Base-by-base conservation (phyloP, 1,140 invertebrate genomes). In the Chymomyza costata region DNA sequence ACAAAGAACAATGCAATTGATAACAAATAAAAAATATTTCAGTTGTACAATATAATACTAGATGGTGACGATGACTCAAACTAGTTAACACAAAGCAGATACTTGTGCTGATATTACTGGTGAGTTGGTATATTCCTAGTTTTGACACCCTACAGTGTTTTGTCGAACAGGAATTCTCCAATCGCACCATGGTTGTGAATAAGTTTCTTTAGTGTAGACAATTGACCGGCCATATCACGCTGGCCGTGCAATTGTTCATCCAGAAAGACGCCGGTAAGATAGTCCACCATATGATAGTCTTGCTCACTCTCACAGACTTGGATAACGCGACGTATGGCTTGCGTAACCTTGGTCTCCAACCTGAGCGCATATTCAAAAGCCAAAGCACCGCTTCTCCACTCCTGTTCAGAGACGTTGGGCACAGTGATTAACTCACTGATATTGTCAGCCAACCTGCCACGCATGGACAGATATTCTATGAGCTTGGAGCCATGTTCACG, bases 231-330 rank as follows among this genome's bases (percentile, higher is more conserved):
- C 34, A 96, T 84, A 65, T 95, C 90, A 32, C 93, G 89, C 67
- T 95, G 91, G 14, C 94, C 92, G 67, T 92, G 90, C 81, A 95
- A 92, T 86, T 97, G 95, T 82, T 97, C 95, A 54, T 93, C 92
- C 48, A 97, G 85, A 88, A 94, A 96, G 10, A 94, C 93, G 8
- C 89, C 90, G 64, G 93, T 94, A 46, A 97, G 85, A 74, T 94
- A 94, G 86, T 96, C 94, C 8, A 92, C 91, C 70, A 95, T 43
- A 83, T 95, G 93, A 82, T 94, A 93, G 80, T 95, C n/a, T n/a
- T n/a, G n/a, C 11, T 51, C 39, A 11, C 17, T 52, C 37, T 94
- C 92, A 80, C 93, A 94, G 16, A 68, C 85, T 52, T 82, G 85
- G 58, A 92, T 93, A 40, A 92, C 90, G 0, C 87, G 86, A 5